phyloP scores from a whole-genome alignment of 2,888 invertebrate genomes.

The Caenorhabditis sp. region DNA sequence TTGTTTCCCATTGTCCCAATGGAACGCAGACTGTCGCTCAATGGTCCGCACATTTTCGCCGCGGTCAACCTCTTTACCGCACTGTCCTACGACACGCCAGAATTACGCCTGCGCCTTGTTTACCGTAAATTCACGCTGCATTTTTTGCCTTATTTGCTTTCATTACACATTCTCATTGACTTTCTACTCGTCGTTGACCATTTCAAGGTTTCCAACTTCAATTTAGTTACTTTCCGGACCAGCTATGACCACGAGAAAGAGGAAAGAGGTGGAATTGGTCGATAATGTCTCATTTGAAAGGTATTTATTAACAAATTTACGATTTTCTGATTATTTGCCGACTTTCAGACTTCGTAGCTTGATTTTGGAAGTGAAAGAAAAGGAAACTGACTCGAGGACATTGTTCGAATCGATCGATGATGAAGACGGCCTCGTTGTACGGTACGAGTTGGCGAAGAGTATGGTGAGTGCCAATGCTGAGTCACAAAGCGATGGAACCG shows the following conservation, averaged over 20 bases:
- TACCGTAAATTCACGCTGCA: conserved; percentile 17
- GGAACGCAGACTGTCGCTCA: conserved; percentile 5
- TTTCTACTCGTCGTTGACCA: neutral
- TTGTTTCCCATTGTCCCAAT: neutral
- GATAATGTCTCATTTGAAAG: conserved; percentile 10
- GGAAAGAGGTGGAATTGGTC: neutral
- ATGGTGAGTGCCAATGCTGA: conserved; percentile 17
- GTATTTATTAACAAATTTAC: conserved; percentile 1
- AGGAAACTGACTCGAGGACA: conserved; percentile 39
- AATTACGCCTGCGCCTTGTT: conserved; percentile 17
- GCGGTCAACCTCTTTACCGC: no score
- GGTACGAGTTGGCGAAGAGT: conserved; percentile 5
- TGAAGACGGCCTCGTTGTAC: conserved; percentile 34
- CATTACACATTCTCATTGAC: no score
- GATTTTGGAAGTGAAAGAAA: conserved; percentile 1
- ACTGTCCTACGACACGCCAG: conserved; percentile 35
- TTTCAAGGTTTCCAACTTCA: no score
- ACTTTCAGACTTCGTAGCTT: conserved; percentile 17
- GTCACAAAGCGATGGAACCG: neutral
- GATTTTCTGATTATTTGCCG: no score
- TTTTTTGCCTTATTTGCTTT: no score
- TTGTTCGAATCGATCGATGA: conserved; percentile 26
- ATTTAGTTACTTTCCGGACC: neutral
- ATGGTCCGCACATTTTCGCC: no score
- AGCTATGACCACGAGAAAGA: neutral